Base-by-base conservation (phyloP, 2,888 invertebrate genomes). In the Caenorhabditis japonica region DNA sequence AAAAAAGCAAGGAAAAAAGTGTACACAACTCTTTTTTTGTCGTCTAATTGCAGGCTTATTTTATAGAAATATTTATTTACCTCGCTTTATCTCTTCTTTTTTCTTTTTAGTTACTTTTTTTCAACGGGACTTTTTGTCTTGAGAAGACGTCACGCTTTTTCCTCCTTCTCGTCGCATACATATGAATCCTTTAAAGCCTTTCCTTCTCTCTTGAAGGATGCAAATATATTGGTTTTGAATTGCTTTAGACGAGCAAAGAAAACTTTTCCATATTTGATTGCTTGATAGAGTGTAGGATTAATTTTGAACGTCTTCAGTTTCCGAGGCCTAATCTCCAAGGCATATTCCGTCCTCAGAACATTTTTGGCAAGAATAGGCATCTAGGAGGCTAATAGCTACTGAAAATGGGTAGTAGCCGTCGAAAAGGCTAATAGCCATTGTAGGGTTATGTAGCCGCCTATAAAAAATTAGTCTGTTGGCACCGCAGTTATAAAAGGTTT, bases 151-250 rank as follows among this genome's bases (percentile, higher is more conserved):
- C 17, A 15, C 41, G 15, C 5, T 27, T 10, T 13, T 10, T 55
- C 33, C 47, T 53, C 44, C 53, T 55, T 15, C 64, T 43, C 34
- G 34, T 52, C 51, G n/a, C n/a, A n/a, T n/a, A n/a, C n/a, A n/a
- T n/a, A n/a, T 10, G 39, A 64, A 64, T 64, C 55, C 47, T 27
- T 46, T 64, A 64, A 62, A 55, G 55, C 64, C 55, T 39, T 39
- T 30, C 15, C 34, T 21, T 23, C 5, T 7, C 23, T 13, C 33
- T 30, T 25, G 39, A 38, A 13, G 33, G 19, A 33, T 15, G 61
- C 36, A 55, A 56, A 64, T 56, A 64, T 64, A 64, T 64, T 64
- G 55, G 64, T 64, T 64, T 64, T 64, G 64, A 64, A 64, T 64
- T 53, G 62, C 30, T 30, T 49, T 30, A 21, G 19, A 49, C 8